phyloP scores from a whole-genome alignment of 1,140 invertebrate genomes.

The Drosophila saltans region DNA sequence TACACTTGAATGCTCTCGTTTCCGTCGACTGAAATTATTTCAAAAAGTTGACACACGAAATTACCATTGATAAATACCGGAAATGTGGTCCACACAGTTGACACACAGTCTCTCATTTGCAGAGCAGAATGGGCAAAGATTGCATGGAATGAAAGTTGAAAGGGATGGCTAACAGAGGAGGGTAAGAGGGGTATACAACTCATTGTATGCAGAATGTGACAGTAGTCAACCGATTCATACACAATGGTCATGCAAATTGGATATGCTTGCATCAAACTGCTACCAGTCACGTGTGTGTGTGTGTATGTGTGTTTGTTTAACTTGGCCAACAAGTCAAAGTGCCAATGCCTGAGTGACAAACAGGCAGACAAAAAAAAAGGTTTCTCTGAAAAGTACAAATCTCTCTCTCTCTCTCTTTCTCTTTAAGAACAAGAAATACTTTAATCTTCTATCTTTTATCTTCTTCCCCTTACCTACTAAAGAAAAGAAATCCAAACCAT shows the following conservation, averaged over 20 bases:
- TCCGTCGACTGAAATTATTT: slow-evolving; percentile 11
- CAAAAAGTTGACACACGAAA: slow-evolving; percentile 16
- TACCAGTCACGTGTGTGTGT: slow-evolving; percentile 23
- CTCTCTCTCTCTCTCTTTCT: too few relatives aligned
- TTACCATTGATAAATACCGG: slow-evolving; percentile 21
- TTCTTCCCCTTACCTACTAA: too few relatives aligned
- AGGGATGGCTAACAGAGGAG: not conserved
- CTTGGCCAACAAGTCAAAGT: slow-evolving; percentile 18
- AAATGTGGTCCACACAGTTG: slow-evolving; percentile 19
- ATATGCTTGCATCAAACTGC: slow-evolving; percentile 6
- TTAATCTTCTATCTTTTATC: too few relatives aligned
- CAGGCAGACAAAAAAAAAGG: too few relatives aligned
- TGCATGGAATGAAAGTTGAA: not conserved
- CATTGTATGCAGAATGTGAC: not conserved
- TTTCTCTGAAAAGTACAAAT: too few relatives aligned
- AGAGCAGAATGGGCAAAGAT: not conserved
- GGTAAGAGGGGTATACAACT: not conserved
- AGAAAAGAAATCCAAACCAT: too few relatives aligned
- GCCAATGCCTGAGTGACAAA: not conserved
- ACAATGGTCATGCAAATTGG: slow-evolving; percentile 16
- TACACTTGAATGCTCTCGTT: slow-evolving; percentile 16
- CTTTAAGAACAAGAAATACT: too few relatives aligned
- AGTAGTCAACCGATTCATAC: slow-evolving; percentile 8
- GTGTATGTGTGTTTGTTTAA: slow-evolving; percentile 32
- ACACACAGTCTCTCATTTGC: slow-evolving; percentile 10